phyloP scores from a whole-genome alignment of 2,888 invertebrate genomes.

The Lepidochrysops patricia region DNA sequence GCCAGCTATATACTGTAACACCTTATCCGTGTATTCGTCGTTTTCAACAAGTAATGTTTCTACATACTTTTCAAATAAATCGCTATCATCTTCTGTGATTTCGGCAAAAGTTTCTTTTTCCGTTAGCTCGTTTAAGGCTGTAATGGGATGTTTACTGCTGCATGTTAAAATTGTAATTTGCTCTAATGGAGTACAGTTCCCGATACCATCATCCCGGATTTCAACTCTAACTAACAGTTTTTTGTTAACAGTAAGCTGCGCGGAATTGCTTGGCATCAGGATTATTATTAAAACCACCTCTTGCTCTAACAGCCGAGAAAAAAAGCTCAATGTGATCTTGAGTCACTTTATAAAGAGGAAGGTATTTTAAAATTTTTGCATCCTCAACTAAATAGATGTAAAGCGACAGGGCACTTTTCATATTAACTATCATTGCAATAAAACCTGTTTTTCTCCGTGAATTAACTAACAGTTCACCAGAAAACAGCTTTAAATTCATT shows the following conservation, averaged over 20 bases:
- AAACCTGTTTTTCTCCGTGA: no score
- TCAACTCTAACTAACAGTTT: conserved; percentile 5
- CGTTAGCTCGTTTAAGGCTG: neutral
- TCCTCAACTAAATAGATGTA: conserved; percentile 9
- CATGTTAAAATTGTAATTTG: conserved; percentile 23
- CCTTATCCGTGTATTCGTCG: neutral
- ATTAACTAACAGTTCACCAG: no score
- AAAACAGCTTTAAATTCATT: conserved; percentile 4
- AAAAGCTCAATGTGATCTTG: conserved; percentile 17
- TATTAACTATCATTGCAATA: no score
- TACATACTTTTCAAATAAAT: neutral
- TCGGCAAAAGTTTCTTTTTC: conserved; percentile 5
- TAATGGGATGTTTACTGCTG: conserved; percentile 15
- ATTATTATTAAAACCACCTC: conserved; percentile 14
- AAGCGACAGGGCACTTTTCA: conserved; percentile 1
- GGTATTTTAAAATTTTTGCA: conserved; percentile 10
- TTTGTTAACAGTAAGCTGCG: conserved; percentile 23
- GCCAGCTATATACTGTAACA: neutral
- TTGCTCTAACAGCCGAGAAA: conserved; percentile 13
- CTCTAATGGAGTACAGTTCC: conserved; percentile 22
- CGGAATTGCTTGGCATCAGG: conserved; percentile 21
- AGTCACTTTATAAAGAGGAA: conserved; percentile 15
- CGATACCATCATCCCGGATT: conserved; percentile 20
- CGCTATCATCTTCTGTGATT: neutral
- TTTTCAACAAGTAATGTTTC: neutral